phyloP scores from a whole-genome alignment of 2,797 vertebrate species.

The Mycteria americana region DNA sequence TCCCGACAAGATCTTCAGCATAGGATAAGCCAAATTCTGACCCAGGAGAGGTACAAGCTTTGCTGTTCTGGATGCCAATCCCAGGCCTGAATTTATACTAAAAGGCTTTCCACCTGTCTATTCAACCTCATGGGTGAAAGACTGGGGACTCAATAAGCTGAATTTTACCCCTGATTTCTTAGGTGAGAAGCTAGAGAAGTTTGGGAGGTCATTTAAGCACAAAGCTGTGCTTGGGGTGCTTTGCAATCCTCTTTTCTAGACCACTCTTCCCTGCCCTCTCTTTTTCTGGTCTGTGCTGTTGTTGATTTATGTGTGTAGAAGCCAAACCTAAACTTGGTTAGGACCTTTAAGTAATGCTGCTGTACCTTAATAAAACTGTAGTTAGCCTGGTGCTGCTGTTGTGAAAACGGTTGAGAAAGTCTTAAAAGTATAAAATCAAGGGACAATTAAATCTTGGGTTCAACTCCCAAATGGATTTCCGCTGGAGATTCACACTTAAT shows the following conservation, averaged over 20 bases:
- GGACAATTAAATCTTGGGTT: slow-evolving; percentile 58
- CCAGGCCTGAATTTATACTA: neutral
- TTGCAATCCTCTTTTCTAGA: neutral
- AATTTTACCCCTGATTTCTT: neutral
- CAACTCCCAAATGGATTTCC: slow-evolving; percentile 38
- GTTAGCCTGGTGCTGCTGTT: neutral
- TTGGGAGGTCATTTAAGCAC: neutral
- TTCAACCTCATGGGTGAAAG: neutral
- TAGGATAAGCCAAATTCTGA: neutral
- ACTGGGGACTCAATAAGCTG: neutral
- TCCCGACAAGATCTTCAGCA: neutral
- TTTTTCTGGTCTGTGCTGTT: neutral
- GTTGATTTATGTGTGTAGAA: neutral
- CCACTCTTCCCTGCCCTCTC: neutral
- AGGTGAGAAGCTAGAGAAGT: neutral
- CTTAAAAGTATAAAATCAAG: slow-evolving; percentile 49
- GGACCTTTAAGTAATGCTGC: neutral
- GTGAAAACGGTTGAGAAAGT: neutral
- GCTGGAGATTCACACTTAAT: slow-evolving; percentile 60
- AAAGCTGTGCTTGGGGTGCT: neutral
- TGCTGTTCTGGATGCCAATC: neutral
- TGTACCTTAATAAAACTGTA: neutral
- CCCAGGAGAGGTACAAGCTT: neutral
- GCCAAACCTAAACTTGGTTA: neutral
- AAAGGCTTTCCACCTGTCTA: neutral